Evolutionary conservation across 2,888 invertebrate genomes (phyloP).

Genomic region (Lasioglossum zephyrum): DNA sequence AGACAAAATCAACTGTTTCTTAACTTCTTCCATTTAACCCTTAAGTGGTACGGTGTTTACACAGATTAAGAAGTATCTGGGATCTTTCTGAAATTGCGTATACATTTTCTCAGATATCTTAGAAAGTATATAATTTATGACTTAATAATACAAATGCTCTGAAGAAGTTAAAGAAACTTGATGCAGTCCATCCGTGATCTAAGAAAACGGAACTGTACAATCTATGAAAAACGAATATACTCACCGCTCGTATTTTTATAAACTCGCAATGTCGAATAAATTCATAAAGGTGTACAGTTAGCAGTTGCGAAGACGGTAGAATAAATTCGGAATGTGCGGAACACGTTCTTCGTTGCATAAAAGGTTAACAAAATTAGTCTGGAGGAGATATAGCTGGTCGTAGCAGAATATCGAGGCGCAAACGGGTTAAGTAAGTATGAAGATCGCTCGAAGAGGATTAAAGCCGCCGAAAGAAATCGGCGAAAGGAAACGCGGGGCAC

Average conservation of each 20-base stretch:
- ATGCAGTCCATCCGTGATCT: too few relatives aligned
- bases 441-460: constrained; percentile 10
- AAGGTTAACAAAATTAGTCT: background rate
- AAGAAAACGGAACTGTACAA: too few relatives aligned
- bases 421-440: constrained; percentile 11
- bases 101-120: background rate
- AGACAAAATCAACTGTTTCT: background rate
- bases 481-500: background rate
- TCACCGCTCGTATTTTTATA: background rate
- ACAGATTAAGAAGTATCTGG: background rate
- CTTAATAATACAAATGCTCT: background rate
- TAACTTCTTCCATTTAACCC: background rate
- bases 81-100: background rate
- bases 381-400: background rate
- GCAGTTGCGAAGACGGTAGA: background rate
- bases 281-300: background rate
- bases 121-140: background rate
- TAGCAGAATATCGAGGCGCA: background rate
- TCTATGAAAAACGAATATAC: too few relatives aligned
- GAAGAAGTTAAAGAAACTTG: background rate
- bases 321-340: too few relatives aligned
- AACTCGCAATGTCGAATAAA: background rate
- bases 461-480: background rate
- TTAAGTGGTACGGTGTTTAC: background rate
- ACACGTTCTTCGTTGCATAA: background rate